Percentiles rank a stretch among this genome's conserved stretches.
These are phyloP conservation scores for Epirrhoe tristata DNA, from an alignment of 2,888 invertebrate genomes.

Conservation along the genomic window DNA sequence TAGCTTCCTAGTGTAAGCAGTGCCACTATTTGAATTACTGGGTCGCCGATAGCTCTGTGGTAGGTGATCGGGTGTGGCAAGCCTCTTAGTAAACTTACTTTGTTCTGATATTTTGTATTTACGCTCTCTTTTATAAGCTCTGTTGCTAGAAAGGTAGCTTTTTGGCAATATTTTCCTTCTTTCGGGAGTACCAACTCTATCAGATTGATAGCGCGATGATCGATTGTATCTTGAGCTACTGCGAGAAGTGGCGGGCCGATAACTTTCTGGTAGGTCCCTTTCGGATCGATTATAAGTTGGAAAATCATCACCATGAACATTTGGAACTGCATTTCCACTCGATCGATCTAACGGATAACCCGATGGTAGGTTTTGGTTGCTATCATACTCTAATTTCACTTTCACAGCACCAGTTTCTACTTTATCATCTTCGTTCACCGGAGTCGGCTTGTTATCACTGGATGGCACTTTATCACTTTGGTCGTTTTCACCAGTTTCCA, in stretches of 20 bases:
- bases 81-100: not conserved
- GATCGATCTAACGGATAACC: not conserved
- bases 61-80: not conserved
- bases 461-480: not conserved
- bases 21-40: not conserved
- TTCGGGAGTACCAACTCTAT: not conserved
- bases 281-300: not conserved
- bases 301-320: not conserved
- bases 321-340: no score
- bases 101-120: not conserved
- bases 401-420: not conserved
- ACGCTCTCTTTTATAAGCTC: not conserved
- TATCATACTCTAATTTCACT: not conserved
- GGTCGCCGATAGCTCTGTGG: not conserved
- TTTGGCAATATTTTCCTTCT: not conserved
- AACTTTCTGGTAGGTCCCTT: not conserved
- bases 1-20: not conserved
- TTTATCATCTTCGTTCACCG: not conserved
- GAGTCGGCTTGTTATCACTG: not conserved
- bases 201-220: not conserved
- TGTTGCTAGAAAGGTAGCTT: not conserved
- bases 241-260: not conserved
- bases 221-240: not conserved
- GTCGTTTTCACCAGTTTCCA: not conserved
- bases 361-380: not conserved